Evolutionary conservation across 2,888 invertebrate genomes (phyloP).

Genomic region (Didymodactylos carnosus): DNA sequence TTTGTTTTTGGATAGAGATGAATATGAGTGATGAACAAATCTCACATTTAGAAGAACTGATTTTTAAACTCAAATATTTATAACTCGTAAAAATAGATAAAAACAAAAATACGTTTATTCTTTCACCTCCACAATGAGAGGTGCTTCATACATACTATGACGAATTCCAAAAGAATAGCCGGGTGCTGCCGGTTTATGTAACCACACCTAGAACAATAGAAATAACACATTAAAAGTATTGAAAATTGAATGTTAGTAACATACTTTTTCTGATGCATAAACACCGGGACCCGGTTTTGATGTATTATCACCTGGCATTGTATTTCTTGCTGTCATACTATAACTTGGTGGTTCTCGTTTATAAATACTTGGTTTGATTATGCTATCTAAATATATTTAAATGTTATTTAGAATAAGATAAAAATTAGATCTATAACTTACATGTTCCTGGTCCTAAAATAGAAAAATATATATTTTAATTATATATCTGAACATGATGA

Average conservation of each 20-base stretch:
- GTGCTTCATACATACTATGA: slow-evolving; percentile 32
- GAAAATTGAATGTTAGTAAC: slow-evolving; percentile 13
- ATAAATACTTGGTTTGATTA: slow-evolving; percentile 43
- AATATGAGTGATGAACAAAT: too few relatives aligned
- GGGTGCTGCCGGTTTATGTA: slow-evolving; percentile 20
- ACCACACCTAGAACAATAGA: slow-evolving; percentile 19
- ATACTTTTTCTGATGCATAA: slow-evolving; percentile 75
- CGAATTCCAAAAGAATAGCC: slow-evolving; percentile 35
- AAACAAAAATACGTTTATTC: slow-evolving; percentile 16
- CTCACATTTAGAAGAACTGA: too few relatives aligned
- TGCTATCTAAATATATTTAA: slow-evolving; percentile 33
- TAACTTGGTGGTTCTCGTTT: slow-evolving; percentile 53
- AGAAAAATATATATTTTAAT: background rate
- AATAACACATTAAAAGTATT: background rate
- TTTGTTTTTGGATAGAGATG: too few relatives aligned
- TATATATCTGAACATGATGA: background rate
- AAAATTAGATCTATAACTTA: background rate
- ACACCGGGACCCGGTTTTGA: slow-evolving; percentile 74
- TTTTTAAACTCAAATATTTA: too few relatives aligned
- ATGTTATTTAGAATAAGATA: background rate
- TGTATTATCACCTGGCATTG: slow-evolving; percentile 54
- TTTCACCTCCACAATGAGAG: slow-evolving; percentile 23
- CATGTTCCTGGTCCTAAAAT: background rate
- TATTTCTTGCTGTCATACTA: slow-evolving; percentile 61
- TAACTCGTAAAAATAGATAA: background rate